Evolutionary conservation across 2,888 invertebrate species (phyloP).

Genomic region (Lamellibrachia satsuma): DNA sequence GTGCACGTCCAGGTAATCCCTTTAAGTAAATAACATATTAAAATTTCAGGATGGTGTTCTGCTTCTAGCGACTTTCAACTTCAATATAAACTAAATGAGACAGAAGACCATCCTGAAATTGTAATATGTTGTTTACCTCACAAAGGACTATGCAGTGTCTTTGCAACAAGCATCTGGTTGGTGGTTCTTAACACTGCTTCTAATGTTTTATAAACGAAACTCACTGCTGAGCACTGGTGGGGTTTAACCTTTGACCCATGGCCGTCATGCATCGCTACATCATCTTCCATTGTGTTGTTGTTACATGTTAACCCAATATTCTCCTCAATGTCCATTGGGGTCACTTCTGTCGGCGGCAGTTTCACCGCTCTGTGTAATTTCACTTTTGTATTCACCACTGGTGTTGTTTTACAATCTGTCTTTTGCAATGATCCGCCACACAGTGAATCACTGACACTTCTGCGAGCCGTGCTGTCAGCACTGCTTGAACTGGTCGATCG

Average conservation of each 20-base stretch:
- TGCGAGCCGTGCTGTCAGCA: neutral
- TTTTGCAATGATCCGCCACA: neutral
- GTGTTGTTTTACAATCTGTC: neutral
- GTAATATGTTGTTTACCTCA: too few species aligned
- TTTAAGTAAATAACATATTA: too few species aligned
- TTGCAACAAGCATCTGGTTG: neutral
- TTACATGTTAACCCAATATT: neutral
- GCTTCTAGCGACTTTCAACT: too few species aligned
- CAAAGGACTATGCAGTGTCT: neutral
- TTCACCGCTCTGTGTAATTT: conserved; percentile 9
- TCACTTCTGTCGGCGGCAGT: neutral
- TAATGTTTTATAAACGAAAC: neutral
- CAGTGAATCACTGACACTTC: neutral
- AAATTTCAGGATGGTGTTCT: too few species aligned
- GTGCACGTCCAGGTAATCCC: too few species aligned
- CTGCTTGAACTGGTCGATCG: neutral
- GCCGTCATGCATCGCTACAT: neutral
- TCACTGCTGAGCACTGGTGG: neutral
- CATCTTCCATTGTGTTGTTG: neutral
- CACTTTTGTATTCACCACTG: neutral
- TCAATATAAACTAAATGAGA: too few species aligned
- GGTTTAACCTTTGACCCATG: neutral
- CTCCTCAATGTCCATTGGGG: neutral
- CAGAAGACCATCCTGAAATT: too few species aligned
- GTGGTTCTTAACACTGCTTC: neutral